These are phyloP conservation scores for Diabrotica balteata DNA, from an alignment of 2,888 invertebrate genomes.

Conservation along the genomic window DNA sequence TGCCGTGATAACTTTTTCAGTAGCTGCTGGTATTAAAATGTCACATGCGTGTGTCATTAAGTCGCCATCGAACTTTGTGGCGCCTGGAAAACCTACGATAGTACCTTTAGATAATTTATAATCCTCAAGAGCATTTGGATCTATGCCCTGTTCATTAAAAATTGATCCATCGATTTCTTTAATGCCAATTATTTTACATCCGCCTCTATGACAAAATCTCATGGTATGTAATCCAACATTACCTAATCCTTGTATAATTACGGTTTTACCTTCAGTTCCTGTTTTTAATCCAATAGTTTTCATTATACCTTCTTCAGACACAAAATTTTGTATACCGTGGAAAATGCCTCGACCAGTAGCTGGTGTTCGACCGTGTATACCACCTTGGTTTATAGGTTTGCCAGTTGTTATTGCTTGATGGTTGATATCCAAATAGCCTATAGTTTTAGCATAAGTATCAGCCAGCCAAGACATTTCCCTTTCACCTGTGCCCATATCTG, in stretches of 20 bases:
- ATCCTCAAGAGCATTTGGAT: slow-evolving; percentile 82
- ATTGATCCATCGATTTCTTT: slow-evolving; percentile 89
- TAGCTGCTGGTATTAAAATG: slow-evolving; percentile 94
- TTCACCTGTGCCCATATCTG: slow-evolving; percentile 91
- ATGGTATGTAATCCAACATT: slow-evolving; percentile 96
- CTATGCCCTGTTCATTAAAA: slow-evolving; percentile 87
- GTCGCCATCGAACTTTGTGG: slow-evolving; percentile 79
- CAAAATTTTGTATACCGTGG: slow-evolving; percentile 91
- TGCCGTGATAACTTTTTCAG: slow-evolving; percentile 90
- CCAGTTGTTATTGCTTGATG: slow-evolving; percentile 98
- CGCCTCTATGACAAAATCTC: slow-evolving; percentile 85
- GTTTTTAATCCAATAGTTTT: slow-evolving; percentile 84
- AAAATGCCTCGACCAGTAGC: slow-evolving; percentile 97
- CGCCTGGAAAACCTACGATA: slow-evolving; percentile 83
- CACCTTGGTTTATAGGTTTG: slow-evolving; percentile 94
- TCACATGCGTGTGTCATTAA: slow-evolving; percentile 92
- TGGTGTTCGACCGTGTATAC: slow-evolving; percentile 94
- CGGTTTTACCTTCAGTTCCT: slow-evolving; percentile 93
- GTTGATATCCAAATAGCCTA: slow-evolving; percentile 91
- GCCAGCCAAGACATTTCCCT: slow-evolving; percentile 98
- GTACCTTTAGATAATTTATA: slow-evolving; percentile 84
- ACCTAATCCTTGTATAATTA: slow-evolving; percentile 94
- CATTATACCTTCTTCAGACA: slow-evolving; percentile 94
- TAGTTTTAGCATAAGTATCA: slow-evolving; percentile 94
- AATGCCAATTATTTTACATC: slow-evolving; percentile 89